Percentiles rank a stretch among this genome's conserved stretches.
These are phyloP conservation scores for Pseudochromis fuscus DNA, from an alignment of 2,797 vertebrate genomes.

Conservation along the genomic window DNA sequence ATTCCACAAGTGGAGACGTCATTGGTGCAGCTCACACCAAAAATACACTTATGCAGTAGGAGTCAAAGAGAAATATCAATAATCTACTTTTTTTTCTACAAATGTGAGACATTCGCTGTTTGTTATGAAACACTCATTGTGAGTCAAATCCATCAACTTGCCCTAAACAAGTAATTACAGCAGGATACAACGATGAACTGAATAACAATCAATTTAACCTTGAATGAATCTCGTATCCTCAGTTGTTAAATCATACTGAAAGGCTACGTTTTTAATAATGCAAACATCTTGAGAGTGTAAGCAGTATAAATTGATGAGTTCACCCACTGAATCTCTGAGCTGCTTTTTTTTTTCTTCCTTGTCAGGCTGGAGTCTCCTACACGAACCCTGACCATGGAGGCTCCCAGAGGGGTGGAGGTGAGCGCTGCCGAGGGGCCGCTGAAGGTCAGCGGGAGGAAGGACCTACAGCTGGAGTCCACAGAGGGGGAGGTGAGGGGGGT, in stretches of 20 bases:
- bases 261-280: conserved; percentile 33
- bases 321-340: background rate
- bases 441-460: conserved; percentile 90
- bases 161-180: conserved; percentile 45
- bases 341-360: background rate
- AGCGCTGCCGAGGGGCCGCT: conserved; percentile 88
- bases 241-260: conserved; percentile 20
- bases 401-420: conserved; percentile 92
- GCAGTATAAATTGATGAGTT: conserved; percentile 25
- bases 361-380: conserved; percentile 92
- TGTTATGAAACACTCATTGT: conserved; percentile 27
- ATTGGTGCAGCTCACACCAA: background rate
- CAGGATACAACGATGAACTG: conserved; percentile 18
- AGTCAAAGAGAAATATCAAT: conserved; percentile 28
- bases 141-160: conserved; percentile 33
- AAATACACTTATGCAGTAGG: conserved; percentile 3
- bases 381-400: conserved; percentile 92
- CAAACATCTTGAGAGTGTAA: conserved; percentile 27
- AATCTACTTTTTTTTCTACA: conserved; percentile 1
- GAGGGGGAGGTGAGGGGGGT: conserved; percentile 90
- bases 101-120: conserved; percentile 7
- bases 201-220: conserved; percentile 40
- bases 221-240: conserved; percentile 7
- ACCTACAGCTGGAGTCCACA: conserved; percentile 92
- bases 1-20: conserved; percentile 36